Evolutionary conservation across 2,113 vertebrate genomes (phyloP).

Genomic region (Elephas maximus): DNA sequence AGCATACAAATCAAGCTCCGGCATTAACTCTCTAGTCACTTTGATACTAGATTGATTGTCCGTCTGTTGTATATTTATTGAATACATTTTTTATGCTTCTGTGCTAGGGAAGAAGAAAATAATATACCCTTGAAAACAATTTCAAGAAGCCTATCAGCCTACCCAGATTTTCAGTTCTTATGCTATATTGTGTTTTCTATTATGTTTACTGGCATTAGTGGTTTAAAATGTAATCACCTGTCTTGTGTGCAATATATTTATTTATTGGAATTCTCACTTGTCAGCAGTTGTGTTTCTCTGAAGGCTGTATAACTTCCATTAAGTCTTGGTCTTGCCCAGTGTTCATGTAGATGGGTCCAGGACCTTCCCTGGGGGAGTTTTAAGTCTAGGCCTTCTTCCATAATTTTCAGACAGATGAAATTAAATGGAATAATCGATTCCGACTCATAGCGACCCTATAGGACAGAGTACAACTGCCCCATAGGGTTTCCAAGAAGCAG

Average conservation of each 20-base stretch:
- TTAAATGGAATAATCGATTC: neutral
- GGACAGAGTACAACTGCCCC: too few relatives aligned
- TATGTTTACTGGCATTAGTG: slow-evolving; percentile 51
- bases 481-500: too few relatives aligned
- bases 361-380: neutral
- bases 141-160: slow-evolving; percentile 64
- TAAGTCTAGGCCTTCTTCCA: neutral
- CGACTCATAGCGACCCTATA: too few relatives aligned
- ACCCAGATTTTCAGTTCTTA: slow-evolving; percentile 20
- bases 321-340: slow-evolving; percentile 2
- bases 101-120: slow-evolving; percentile 72
- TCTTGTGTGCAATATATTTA: slow-evolving; percentile 49
- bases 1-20: slow-evolving; percentile 57
- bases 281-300: slow-evolving; percentile 61
- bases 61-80: slow-evolving; percentile 73
- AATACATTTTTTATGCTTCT: slow-evolving; percentile 74
- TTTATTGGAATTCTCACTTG: slow-evolving; percentile 66
- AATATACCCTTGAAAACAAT: slow-evolving; percentile 65
- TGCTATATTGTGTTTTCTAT: slow-evolving; percentile 40
- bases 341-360: neutral
- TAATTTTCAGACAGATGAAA: slow-evolving; percentile 55
- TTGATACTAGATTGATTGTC: slow-evolving; percentile 80
- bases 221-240: slow-evolving; percentile 63
- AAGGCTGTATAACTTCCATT: slow-evolving; percentile 31
- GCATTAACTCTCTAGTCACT: slow-evolving; percentile 74